These are phyloP conservation scores for Hipposideros armiger DNA, from an alignment of 2,113 vertebrate genomes.

Conservation along the genomic window DNA sequence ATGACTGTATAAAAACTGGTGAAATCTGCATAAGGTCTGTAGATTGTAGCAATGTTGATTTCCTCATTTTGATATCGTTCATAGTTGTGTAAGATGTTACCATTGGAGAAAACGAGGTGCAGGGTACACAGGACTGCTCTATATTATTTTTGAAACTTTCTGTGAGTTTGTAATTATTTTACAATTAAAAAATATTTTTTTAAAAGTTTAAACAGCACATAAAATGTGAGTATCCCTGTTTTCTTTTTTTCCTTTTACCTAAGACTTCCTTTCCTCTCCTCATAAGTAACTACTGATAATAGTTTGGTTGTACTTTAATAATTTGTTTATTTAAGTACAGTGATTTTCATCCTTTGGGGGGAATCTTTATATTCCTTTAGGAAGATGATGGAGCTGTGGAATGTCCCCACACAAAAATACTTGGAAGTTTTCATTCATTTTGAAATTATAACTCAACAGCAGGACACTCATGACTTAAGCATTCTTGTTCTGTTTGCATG, in stretches of 20 bases:
- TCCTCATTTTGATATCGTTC: neutral
- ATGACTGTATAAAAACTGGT: neutral
- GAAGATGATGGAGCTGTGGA: neutral
- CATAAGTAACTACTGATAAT: neutral
- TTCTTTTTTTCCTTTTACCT: neutral
- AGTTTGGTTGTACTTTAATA: neutral
- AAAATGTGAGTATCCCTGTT: neutral
- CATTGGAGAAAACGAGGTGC: neutral
- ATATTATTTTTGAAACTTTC: neutral
- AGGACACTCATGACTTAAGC: neutral
- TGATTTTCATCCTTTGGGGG: neutral
- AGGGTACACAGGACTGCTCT: neutral
- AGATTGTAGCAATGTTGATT: neutral
- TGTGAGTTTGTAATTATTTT: neutral
- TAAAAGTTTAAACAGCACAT: neutral
- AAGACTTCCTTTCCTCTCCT: neutral
- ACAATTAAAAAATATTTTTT: neutral
- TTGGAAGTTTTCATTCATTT: neutral
- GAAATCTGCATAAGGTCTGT: neutral
- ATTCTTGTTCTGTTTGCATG: neutral
- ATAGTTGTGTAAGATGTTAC: neutral
- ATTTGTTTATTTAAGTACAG: neutral
- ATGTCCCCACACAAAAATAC: neutral
- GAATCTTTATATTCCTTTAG: neutral
- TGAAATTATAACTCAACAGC: neutral